Evolutionary conservation across 2,888 invertebrate genomes (phyloP).

Genomic region (Podabrus alpinus): DNA sequence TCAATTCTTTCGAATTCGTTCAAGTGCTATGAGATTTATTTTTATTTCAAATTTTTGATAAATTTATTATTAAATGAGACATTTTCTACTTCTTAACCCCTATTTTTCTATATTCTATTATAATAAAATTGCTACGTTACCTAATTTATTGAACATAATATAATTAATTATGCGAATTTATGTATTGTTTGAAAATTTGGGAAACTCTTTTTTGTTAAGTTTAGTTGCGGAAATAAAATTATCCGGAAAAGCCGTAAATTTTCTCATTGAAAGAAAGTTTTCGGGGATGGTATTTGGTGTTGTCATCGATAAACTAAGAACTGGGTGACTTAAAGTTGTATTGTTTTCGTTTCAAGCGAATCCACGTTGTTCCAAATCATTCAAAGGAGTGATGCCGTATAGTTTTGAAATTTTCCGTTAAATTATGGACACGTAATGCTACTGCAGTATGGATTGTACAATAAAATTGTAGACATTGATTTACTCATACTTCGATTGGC

Average conservation of each 20-base stretch:
- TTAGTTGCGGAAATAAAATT: neutral
- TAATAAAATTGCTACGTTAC: no score
- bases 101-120: no score
- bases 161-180: neutral
- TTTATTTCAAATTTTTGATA: no score
- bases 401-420: neutral
- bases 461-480: neutral
- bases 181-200: neutral
- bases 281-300: neutral
- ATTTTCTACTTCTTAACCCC: no score
- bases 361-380: neutral
- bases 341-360: neutral
- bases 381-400: neutral
- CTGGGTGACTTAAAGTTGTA: neutral
- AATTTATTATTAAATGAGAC: no score
- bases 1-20: no score
- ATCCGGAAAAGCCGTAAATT: neutral
- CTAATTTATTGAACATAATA: no score
- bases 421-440: neutral
- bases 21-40: no score
- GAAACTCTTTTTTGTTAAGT: neutral
- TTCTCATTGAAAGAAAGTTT: neutral
- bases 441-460: neutral
- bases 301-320: neutral
- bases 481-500: neutral